These are phyloP conservation scores for Bufo bufo DNA, from an alignment of 2,113 vertebrate species.

Conservation along the genomic window DNA sequence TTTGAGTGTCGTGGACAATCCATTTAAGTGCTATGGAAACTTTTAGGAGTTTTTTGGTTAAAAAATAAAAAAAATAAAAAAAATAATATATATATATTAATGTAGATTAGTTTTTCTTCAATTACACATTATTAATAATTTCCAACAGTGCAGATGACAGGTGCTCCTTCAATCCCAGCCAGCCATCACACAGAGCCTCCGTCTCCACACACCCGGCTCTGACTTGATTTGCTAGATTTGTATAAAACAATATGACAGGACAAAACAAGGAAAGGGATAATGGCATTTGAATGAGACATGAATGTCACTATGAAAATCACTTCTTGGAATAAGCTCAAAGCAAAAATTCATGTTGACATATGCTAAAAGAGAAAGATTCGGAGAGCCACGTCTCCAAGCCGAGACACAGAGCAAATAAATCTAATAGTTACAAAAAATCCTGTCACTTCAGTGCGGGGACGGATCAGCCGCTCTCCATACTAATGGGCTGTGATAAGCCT, in stretches of 20 bases:
- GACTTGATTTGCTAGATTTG: conserved; percentile 30
- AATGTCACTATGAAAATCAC: conserved; percentile 54
- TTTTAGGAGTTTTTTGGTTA: too few relatives aligned
- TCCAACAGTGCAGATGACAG: background rate
- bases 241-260: conserved; percentile 49
- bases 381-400: background rate
- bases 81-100: too few relatives aligned
- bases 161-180: background rate
- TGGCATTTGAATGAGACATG: conserved; percentile 54
- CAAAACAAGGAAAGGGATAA: conserved; percentile 42
- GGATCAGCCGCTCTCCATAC: background rate
- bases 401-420: conserved; percentile 16
- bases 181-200: background rate
- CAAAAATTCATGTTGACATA: conserved; percentile 51
- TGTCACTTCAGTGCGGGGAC: background rate
- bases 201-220: background rate
- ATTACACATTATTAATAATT: too few relatives aligned
- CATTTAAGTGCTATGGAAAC: too few relatives aligned
- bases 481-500: background rate
- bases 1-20: too few relatives aligned
- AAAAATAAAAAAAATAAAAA: too few relatives aligned
- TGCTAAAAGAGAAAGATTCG: conserved; percentile 45
- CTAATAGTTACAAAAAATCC: background rate
- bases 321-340: conserved; percentile 39
- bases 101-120: too few relatives aligned